These are phyloP conservation scores for Catocala nupta DNA, from an alignment of 2,888 invertebrate genomes.

Conservation along the genomic window DNA sequence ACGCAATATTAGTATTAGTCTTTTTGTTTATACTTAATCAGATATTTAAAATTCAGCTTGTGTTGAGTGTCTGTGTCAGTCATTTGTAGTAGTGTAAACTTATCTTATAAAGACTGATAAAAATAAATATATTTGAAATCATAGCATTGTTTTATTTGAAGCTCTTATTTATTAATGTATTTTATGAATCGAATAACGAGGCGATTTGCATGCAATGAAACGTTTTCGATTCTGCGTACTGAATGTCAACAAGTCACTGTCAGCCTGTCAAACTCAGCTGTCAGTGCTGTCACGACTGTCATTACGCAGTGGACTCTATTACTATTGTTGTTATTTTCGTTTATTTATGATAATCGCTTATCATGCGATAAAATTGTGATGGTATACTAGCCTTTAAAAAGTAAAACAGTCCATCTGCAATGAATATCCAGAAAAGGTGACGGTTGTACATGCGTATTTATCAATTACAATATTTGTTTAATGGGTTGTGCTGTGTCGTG, in stretches of 20 bases:
- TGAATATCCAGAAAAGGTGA: slow-evolving; percentile 60
- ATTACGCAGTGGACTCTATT: slow-evolving; percentile 1
- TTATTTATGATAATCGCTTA: slow-evolving; percentile 21
- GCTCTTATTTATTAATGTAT: too few relatives aligned
- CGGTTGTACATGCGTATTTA: slow-evolving; percentile 47
- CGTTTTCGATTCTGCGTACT: too few relatives aligned
- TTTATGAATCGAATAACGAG: too few relatives aligned
- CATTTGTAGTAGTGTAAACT: slow-evolving; percentile 8
- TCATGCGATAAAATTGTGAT: slow-evolving; percentile 22
- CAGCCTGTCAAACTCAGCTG: slow-evolving; percentile 10
- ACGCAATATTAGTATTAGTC: too few relatives aligned
- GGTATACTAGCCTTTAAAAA: slow-evolving; percentile 13
- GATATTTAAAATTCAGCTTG: too few relatives aligned
- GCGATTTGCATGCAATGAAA: too few relatives aligned
- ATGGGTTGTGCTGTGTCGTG: slow-evolving; percentile 84
- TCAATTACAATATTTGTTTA: slow-evolving; percentile 58
- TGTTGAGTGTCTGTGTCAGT: background rate
- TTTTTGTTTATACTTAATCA: too few relatives aligned
- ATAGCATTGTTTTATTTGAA: background rate
- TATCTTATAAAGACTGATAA: slow-evolving; percentile 15
- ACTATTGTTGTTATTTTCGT: slow-evolving; percentile 22
- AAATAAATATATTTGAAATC: background rate
- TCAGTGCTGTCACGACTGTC: slow-evolving; percentile 4
- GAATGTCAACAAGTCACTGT: too few relatives aligned
- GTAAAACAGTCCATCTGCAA: slow-evolving; percentile 41